Evolutionary conservation across 2,888 invertebrate genomes (phyloP).

Genomic region (Yponomeuta malinellus): DNA sequence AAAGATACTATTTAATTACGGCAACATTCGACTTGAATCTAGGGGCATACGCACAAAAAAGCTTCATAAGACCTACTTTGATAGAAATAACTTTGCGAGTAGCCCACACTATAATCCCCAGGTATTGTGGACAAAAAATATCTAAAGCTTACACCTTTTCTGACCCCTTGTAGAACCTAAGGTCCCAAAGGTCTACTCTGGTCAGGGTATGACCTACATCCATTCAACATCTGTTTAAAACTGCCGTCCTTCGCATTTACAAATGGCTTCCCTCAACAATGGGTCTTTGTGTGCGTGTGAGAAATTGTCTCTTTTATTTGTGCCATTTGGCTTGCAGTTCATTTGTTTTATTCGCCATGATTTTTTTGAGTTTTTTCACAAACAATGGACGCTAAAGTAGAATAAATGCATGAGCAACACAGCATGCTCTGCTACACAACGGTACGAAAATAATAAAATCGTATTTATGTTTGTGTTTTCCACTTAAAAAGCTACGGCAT

Average conservation of each 20-base stretch:
- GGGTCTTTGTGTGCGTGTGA: background rate
- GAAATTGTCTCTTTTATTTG: background rate
- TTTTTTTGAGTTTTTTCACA: background rate
- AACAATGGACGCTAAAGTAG: background rate
- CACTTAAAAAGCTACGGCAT: background rate
- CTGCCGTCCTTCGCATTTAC: background rate
- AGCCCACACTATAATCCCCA: background rate
- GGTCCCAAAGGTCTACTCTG: background rate
- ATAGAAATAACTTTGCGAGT: background rate
- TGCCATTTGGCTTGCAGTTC: background rate
- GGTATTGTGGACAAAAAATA: background rate
- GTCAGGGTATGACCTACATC: background rate
- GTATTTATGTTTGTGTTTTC: background rate
- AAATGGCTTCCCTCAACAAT: slow-evolving; percentile 3
- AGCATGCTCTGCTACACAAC: background rate
- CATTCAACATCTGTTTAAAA: slow-evolving; percentile 5
- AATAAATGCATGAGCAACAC: background rate
- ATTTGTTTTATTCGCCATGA: background rate
- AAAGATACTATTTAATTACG: too few relatives aligned
- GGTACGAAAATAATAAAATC: too few relatives aligned
- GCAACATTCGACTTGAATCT: too few relatives aligned
- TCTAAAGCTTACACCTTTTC: slow-evolving; percentile 5
- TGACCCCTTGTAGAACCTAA: background rate
- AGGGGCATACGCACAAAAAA: too few relatives aligned
- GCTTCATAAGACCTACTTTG: too few relatives aligned